phyloP scores from a whole-genome alignment of 2,113 vertebrate genomes.

The Lutjanus erythropterus region DNA sequence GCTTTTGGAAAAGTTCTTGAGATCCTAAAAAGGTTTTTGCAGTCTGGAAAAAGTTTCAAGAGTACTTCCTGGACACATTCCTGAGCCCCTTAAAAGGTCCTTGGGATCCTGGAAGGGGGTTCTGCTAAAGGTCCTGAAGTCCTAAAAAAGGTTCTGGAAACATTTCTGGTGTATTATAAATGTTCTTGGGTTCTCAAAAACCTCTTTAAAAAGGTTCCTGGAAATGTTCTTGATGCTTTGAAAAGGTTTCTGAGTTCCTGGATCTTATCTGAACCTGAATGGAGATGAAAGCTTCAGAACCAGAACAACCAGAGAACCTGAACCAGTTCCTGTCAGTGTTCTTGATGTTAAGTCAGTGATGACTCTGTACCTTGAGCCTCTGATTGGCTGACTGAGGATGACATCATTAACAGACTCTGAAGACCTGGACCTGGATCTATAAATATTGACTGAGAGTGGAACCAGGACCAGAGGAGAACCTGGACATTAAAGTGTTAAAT shows the following conservation, averaged over 20 bases:
- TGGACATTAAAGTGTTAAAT: conserved; percentile 37
- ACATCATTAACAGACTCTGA: not conserved
- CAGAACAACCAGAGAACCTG: conserved; percentile 17
- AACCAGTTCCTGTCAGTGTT: conserved; percentile 12
- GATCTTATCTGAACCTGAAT: not conserved
- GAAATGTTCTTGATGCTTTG: not conserved
- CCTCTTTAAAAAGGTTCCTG: not conserved
- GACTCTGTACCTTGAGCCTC: not conserved
- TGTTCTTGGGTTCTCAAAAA: not conserved
- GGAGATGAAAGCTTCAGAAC: not conserved
- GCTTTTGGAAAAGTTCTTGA: too few relatives aligned
- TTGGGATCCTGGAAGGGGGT: not conserved
- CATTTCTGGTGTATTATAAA: not conserved
- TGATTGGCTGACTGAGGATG: conserved; percentile 20
- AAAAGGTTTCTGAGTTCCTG: not conserved
- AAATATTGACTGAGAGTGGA: conserved; percentile 27
- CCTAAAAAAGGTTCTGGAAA: not conserved
- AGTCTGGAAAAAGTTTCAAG: too few relatives aligned
- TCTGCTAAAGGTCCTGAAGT: not conserved
- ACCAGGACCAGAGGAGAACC: conserved; percentile 14
- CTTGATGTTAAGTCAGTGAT: conserved; percentile 1
- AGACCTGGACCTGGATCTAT: conserved; percentile 21
- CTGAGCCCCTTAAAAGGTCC: not conserved
- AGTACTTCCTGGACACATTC: too few relatives aligned
- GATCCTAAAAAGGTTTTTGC: not conserved